Evolutionary conservation across 2,888 invertebrate genomes (phyloP).

Genomic region (Orchestes rusci): DNA sequence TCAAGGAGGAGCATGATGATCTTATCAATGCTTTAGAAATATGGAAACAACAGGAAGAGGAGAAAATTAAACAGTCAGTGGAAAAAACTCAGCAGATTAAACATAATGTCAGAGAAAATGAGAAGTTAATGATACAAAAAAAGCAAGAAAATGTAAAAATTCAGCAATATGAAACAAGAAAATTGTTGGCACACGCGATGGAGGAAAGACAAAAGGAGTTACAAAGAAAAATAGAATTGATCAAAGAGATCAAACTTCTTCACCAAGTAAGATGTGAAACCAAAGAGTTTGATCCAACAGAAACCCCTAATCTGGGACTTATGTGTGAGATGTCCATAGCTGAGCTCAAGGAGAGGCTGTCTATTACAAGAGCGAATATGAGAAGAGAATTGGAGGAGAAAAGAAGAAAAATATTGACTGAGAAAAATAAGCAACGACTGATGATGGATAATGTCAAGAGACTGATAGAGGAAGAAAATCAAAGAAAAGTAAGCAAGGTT

Average conservation of each 20-base stretch:
- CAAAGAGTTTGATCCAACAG: conserved; percentile 53
- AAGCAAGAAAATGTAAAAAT: conserved; percentile 46
- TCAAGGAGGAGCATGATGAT: conserved; percentile 46
- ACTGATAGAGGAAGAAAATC: conserved; percentile 43
- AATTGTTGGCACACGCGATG: conserved; percentile 34
- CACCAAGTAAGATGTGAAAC: conserved; percentile 35
- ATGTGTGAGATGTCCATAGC: conserved; percentile 60
- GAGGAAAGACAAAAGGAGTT: conserved; percentile 40
- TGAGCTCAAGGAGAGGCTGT: conserved; percentile 52
- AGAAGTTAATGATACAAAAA: conserved; percentile 48
- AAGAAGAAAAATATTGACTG: conserved; percentile 43
- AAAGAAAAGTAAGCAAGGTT: too few species aligned
- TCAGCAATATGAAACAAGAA: conserved; percentile 48
- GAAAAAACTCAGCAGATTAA: conserved; percentile 46
- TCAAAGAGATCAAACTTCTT: conserved; percentile 42
- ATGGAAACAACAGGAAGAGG: conserved; percentile 47
- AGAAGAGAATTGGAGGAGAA: conserved; percentile 50
- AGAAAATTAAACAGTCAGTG: conserved; percentile 46
- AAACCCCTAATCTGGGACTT: conserved; percentile 52
- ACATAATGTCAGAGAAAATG: conserved; percentile 48
- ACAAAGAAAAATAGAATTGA: conserved; percentile 39
- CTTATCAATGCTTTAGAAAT: conserved; percentile 48
- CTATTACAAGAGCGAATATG: conserved; percentile 46
- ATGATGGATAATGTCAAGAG: conserved; percentile 47
- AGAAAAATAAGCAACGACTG: conserved; percentile 45